Percentiles rank a stretch among this genome's conserved stretches.
These are phyloP conservation scores for Peromyscus aztecus DNA, from an alignment of 2,797 vertebrate species.

Conservation along the genomic window DNA sequence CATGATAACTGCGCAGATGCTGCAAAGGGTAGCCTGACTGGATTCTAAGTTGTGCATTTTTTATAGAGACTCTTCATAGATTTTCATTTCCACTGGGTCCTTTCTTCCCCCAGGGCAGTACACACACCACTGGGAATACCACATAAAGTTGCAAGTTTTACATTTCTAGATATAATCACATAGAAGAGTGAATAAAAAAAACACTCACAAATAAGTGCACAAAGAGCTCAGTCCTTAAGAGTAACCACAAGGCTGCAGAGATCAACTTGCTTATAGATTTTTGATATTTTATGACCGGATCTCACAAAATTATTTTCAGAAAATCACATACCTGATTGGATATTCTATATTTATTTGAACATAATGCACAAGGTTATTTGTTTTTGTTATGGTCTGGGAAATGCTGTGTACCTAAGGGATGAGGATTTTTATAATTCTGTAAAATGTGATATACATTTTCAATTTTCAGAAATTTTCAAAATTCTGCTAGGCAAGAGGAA, in stretches of 20 bases:
- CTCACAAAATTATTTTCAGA: neutral
- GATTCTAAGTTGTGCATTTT: neutral
- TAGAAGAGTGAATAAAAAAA: neutral
- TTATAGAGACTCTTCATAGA: neutral
- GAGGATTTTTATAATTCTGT: neutral
- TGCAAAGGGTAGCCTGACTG: neutral
- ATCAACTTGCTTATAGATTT: neutral
- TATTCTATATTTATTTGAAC: neutral
- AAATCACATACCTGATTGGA: neutral
- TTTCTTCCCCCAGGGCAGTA: neutral
- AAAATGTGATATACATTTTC: neutral
- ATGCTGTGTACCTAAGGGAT: neutral
- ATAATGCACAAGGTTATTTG: neutral
- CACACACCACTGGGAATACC: neutral
- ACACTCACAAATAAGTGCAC: neutral
- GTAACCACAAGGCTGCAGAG: neutral
- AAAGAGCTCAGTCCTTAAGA: neutral
- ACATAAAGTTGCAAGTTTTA: neutral
- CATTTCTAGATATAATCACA: neutral
- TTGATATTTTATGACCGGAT: neutral
- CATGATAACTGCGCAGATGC: neutral
- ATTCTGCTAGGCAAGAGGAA: constrained; percentile 39
- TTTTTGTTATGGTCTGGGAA: neutral
- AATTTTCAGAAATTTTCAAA: constrained; percentile 62
- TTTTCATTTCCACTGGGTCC: neutral